Percentiles rank a stretch among this genome's conserved stretches.
phyloP scores from a whole-genome alignment of 1,140 invertebrate genomes.

The Dendroctonus valens region DNA sequence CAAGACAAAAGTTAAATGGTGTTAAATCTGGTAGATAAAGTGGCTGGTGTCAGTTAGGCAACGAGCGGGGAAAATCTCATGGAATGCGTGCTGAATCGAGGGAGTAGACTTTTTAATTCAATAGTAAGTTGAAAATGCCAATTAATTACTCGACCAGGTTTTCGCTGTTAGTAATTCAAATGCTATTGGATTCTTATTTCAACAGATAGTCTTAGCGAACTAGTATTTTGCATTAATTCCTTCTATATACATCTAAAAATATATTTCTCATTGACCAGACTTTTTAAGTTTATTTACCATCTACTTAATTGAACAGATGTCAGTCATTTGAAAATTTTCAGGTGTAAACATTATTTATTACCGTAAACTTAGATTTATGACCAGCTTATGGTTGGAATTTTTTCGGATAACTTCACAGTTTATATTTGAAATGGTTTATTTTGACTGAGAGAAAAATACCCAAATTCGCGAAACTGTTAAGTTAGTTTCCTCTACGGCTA shows the following conservation, averaged over 20 bases:
- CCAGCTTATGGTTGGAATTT: background rate
- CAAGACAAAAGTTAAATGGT: constrained; percentile 25
- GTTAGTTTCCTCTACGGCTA: background rate
- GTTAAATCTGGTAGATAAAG: constrained; percentile 28
- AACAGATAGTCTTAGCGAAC: too few species aligned
- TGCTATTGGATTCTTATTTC: too few species aligned
- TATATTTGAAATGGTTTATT: constrained; percentile 2
- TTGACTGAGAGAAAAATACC: background rate
- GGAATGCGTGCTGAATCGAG: constrained; percentile 4
- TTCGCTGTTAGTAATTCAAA: too few species aligned
- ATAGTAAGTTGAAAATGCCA: constrained; percentile 16
- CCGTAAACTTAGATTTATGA: background rate
- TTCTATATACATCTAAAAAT: too few species aligned
- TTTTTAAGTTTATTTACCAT: too few species aligned
- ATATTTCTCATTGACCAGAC: too few species aligned
- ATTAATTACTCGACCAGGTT: background rate
- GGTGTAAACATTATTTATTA: constrained; percentile 1
- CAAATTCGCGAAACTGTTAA: background rate
- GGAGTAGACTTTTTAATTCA: constrained; percentile 1
- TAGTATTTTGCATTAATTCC: too few species aligned
- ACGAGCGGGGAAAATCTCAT: constrained; percentile 6
- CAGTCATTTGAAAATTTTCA: too few species aligned
- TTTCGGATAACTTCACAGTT: background rate
- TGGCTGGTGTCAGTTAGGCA: constrained; percentile 24
- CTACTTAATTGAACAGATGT: too few species aligned